Conservation (phyloP, 1,140 invertebrate species). For the Caerostris extrusa region DNA sequence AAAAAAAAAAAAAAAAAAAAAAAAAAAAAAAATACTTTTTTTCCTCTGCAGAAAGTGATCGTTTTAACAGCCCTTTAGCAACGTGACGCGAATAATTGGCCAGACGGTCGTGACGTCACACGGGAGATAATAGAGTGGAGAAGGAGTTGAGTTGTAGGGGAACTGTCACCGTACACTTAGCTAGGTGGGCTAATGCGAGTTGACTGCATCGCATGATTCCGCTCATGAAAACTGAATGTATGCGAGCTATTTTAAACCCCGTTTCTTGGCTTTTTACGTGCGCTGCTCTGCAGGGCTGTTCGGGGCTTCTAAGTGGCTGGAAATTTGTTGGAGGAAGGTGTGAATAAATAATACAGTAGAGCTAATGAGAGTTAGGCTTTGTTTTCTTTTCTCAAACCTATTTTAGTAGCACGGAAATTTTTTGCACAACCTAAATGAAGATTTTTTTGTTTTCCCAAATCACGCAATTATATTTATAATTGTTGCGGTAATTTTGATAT, state of each 20-base stretch:
- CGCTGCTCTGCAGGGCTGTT: no score
- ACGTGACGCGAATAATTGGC: slow-evolving; percentile 50
- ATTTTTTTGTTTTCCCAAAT: neutral
- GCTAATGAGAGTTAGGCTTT: neutral
- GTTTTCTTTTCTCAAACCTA: neutral
- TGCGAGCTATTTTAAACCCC: neutral
- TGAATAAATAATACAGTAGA: slow-evolving; percentile 40
- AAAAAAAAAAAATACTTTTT: neutral
- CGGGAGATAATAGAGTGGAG: slow-evolving; percentile 36
- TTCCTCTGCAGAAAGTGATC: neutral
- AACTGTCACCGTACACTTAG: slow-evolving; percentile 49
- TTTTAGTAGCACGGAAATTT: neutral
- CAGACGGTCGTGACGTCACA: slow-evolving; percentile 15
- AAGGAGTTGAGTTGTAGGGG: neutral
- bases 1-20: neutral
- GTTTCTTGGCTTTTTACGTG: neutral
- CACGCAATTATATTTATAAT: neutral
- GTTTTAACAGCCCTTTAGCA: slow-evolving; percentile 44
- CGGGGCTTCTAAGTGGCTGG: slow-evolving; percentile 18
- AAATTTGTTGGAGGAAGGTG: slow-evolving; percentile 39
- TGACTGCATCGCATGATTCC: slow-evolving; percentile 35
- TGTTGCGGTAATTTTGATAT: neutral
- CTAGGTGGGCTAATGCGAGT: slow-evolving; percentile 26
- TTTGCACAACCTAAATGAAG: neutral
- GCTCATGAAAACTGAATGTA: neutral